Base-by-base conservation (phyloP, 2,797 vertebrate species). In the Tokudaia muenninki region DNA sequence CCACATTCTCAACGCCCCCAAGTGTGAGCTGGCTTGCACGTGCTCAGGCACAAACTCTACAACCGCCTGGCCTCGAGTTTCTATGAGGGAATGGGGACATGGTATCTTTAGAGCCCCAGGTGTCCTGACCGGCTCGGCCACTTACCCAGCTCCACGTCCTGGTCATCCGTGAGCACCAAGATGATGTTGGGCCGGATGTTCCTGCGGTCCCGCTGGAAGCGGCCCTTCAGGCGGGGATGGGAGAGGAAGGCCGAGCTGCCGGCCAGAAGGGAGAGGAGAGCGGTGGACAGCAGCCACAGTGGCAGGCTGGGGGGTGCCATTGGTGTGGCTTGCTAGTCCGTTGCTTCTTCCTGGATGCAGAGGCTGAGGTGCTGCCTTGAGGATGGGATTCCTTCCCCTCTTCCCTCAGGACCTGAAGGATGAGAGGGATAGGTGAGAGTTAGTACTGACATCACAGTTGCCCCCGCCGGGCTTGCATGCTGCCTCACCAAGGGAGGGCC, bases 111-210 rank as follows among this genome's bases (percentile, higher is more conserved):
- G 57, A 63, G 75, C 29, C 41, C 72, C 41, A 47, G 55, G 6
- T 22, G 41, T 77, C 17, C 87, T 22, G 37, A 52, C 14, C 21
- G 37, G 37, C 29, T 34, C 19, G 2, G 86, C 79, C 0, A 94
- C 99, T 99, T 98, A 99, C 99, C 99, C 84, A 99, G 99, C 98
- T 99, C 99, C 95, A 99, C 99, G 96, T 99, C 99, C 98, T 99
- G 99, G 98, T 99, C 99, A 22, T 99, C 99, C 0, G 99, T 99
- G 98, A 99, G 99, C 98, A 99, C 99, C 78, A 99, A 99, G 98
- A 99, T 99, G 98, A 99, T 99, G 98, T 99, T 99, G n/a, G 99
- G 99, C 12, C 99, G 99, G 98, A 99, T 99, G 98, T 99, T 99
- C 92, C 99, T 99, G 31, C 99, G 99, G 98, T 99, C 99, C 93